Conservation (phyloP, 1,140 invertebrate species). For the Drosophila dunni region DNA sequence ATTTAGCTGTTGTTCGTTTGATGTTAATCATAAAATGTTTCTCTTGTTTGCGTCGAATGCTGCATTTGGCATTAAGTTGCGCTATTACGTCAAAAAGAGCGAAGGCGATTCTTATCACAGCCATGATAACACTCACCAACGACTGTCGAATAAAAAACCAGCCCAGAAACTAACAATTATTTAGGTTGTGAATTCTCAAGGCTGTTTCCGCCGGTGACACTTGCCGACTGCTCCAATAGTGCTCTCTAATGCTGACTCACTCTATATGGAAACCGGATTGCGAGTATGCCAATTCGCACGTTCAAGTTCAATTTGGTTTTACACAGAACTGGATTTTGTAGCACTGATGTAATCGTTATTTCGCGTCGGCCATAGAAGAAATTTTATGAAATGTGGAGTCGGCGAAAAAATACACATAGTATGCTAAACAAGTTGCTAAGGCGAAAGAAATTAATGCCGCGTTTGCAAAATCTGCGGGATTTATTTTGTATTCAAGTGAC, state of each 20-base stretch:
- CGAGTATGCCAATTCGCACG: constrained; percentile 21
- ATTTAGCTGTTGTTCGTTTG: constrained; percentile 14
- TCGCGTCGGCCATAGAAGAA: constrained; percentile 21
- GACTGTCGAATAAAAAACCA: constrained; percentile 3
- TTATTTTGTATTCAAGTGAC: constrained; percentile 20
- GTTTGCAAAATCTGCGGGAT: constrained; percentile 9
- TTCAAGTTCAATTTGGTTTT: constrained; percentile 47
- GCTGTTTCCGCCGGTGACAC: constrained; percentile 12
- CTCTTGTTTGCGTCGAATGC: constrained; percentile 21
- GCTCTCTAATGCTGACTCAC: constrained; percentile 31
- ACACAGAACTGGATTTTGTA: constrained; percentile 40
- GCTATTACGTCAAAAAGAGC: constrained; percentile 41
- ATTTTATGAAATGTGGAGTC: constrained; percentile 19
- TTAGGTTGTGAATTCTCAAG: constrained; percentile 15
- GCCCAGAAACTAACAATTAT: constrained; percentile 25
- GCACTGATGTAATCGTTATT: constrained; percentile 34
- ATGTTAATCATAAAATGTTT: constrained; percentile 35
- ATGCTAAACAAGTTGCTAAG: constrained; percentile 45
- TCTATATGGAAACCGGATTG: constrained; percentile 30
- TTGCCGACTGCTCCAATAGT: neutral
- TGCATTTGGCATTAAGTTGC: constrained; percentile 26
- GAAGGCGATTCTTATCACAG: constrained; percentile 21
- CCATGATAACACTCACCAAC: constrained; percentile 17
- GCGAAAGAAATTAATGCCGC: constrained; percentile 4
- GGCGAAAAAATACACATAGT: neutral